A percentile compares a stretch with the other conserved stretches of the same genome.
Conservation (phyloP, 2,113 vertebrate genomes). For the Brachypteracias leptosomus region DNA sequence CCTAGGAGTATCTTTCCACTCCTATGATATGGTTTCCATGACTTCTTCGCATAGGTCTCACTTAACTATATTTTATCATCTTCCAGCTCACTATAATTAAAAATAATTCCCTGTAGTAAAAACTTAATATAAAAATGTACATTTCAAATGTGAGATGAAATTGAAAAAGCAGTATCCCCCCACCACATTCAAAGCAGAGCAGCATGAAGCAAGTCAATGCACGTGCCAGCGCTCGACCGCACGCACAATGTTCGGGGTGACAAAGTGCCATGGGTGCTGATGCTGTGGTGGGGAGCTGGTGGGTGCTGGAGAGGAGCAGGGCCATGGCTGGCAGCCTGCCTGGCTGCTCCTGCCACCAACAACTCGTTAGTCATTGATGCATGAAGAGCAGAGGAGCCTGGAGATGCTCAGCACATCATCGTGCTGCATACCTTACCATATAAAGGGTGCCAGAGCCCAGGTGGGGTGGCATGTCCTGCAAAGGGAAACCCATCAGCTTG, state of each 20-base stretch:
- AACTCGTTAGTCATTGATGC: accelerated
- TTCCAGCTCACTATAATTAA: slow-evolving; percentile 60
- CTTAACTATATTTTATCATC: slow-evolving; percentile 50
- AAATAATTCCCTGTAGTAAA: slow-evolving; percentile 49
- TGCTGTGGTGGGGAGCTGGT: accelerated
- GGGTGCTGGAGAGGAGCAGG: not conserved
- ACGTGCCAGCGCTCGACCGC: accelerated
- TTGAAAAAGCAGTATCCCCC: not conserved
- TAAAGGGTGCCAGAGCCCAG: not conserved
- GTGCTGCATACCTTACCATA: not conserved
- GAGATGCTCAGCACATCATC: not conserved
- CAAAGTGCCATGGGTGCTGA: accelerated
- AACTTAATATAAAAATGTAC: slow-evolving; percentile 51
- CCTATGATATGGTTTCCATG: slow-evolving; percentile 40
- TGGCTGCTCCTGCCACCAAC: not conserved
- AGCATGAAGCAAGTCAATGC: accelerated
- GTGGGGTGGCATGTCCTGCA: not conserved
- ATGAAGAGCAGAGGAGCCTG: not conserved
- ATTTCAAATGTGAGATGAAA: slow-evolving; percentile 39
- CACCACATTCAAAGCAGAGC: not conserved
- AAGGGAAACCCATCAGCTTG: not conserved
- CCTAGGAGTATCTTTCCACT: slow-evolving; percentile 48
- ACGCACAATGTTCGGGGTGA: not conserved
- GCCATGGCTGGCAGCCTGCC: not conserved
- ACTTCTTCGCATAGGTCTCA: slow-evolving; percentile 54